These are phyloP conservation scores for Enhydra lutris DNA, from an alignment of 2,113 vertebrate species.

Conservation along the genomic window DNA sequence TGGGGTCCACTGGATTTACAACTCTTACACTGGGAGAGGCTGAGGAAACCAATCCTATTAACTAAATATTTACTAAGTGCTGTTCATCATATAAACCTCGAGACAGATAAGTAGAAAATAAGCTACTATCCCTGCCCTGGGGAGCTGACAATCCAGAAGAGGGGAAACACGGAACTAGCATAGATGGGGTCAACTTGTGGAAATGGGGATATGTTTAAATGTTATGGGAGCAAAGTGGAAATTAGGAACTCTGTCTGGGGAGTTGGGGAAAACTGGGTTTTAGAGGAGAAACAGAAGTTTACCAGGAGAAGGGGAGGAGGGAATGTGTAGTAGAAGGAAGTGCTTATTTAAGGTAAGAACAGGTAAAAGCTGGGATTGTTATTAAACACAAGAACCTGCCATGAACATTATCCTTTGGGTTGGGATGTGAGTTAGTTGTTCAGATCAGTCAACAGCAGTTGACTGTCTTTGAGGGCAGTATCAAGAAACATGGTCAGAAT, in stretches of 20 bases:
- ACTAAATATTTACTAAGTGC: neutral
- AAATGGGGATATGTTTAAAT: neutral
- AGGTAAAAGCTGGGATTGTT: neutral
- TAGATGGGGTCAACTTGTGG: neutral
- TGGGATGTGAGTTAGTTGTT: neutral
- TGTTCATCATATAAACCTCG: neutral
- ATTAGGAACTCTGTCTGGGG: neutral
- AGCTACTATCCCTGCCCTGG: neutral
- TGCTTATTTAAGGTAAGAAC: neutral
- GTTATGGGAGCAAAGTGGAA: neutral
- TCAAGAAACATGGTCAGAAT: neutral
- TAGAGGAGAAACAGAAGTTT: neutral
- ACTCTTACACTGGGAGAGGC: neutral
- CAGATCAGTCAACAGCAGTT: neutral
- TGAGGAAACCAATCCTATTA: conserved; percentile 5
- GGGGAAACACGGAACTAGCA: neutral
- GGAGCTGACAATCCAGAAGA: neutral
- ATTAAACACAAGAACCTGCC: neutral
- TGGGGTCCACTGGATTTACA: neutral
- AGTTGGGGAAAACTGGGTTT: neutral
- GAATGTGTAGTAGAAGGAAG: neutral
- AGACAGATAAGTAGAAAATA: neutral
- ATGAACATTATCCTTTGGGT: neutral
- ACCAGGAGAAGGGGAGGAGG: neutral
- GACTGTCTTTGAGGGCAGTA: neutral